phyloP scores from a whole-genome alignment of 2,888 invertebrate genomes.

The Cantharis rufa region DNA sequence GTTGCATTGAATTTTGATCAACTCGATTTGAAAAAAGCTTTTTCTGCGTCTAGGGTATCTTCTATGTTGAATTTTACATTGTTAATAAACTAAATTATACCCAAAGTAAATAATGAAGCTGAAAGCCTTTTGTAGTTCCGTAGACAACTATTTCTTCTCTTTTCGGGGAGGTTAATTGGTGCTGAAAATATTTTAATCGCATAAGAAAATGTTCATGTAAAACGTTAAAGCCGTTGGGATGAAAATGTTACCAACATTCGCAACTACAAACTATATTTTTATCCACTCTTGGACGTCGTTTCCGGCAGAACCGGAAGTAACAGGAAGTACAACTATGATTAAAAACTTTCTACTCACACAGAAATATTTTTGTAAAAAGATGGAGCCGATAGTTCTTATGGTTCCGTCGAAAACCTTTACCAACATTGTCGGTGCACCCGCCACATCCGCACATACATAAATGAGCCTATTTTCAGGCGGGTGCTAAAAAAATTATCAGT shows the following conservation, averaged over 20 bases:
- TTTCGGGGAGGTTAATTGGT: neutral
- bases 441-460: neutral
- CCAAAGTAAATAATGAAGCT: neutral
- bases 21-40: no score
- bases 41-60: no score
- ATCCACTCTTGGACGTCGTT: neutral
- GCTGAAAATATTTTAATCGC: neutral
- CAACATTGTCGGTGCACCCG: neutral
- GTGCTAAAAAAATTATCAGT: neutral
- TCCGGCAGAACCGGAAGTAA: neutral
- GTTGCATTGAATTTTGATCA: neutral
- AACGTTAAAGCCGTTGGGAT: neutral
- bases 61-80: no score
- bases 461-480: neutral
- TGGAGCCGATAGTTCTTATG: neutral
- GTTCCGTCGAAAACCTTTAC: neutral
- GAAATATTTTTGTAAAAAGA: neutral
- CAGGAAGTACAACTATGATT: neutral
- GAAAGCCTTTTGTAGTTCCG: neutral
- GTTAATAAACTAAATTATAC: no score
- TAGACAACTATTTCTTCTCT: neutral
- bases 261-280: neutral
- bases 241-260: neutral
- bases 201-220: neutral
- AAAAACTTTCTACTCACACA: neutral